Base-by-base conservation (phyloP, 2,797 vertebrate species). In the Columba guinea region DNA sequence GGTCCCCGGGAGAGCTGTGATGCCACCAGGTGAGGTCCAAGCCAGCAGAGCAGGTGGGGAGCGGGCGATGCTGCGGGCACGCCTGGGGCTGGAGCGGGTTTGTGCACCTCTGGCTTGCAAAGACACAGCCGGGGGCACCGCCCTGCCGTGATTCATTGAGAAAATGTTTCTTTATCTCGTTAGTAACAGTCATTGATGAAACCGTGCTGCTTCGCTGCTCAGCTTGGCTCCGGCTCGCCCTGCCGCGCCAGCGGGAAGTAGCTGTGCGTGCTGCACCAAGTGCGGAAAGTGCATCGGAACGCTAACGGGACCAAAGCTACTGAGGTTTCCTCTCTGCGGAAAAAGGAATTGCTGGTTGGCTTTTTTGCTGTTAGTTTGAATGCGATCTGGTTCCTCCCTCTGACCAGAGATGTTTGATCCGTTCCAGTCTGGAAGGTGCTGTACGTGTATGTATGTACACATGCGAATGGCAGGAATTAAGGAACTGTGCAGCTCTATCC, bases 101-200 rank as follows among this genome's bases (percentile, higher is more conserved):
- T 65, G 55, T 18, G 63, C 64, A 1, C 51, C 11, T 5, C 59
- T 8, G 87, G 75, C 90, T 5, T 85, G 96, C 52, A 4, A 39
- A 82, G 85, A 52, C 92, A 70, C 2, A 9, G 85, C 12, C 4
- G 0, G 52, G 7, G 56, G 44, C 79, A 58, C n/a, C 76, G 0
- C 94, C 95, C 88, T 67, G 85, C 75, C 1, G 13, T 93, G 95
- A 95, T 77, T 96, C 96, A 94, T 7, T 15, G 48, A 3, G 73
- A 80, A 95, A 93, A 30, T 20, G 86, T 94, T 96, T 91, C 90
- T 93, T 78, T 94, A 71, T 90, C 93, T 91, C 20, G 2, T n/a
- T 7, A 21, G 56, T 19, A 93, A 64, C 75, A 67, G 60, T 2
- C 18, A 2, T 48, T 34, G 73, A 77, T 60, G 69, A 68, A 28